Evolutionary conservation across 2,113 vertebrate species (phyloP).

Genomic region (Cacatua alba): DNA sequence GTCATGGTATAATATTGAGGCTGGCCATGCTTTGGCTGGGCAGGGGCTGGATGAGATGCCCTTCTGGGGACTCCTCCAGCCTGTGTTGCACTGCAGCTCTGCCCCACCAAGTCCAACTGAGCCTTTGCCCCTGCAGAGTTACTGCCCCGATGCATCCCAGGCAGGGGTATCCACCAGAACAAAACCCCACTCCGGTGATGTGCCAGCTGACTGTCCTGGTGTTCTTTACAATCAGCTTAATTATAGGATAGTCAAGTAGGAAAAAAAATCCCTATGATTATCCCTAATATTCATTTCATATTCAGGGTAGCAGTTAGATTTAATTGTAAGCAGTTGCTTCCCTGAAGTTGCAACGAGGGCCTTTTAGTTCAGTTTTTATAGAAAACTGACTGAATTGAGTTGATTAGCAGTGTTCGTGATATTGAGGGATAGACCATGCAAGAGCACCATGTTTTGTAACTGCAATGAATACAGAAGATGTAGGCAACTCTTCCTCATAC

Average conservation of each 20-base stretch:
- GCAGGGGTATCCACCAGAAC: background rate
- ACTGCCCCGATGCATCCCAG: background rate
- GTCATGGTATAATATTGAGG: background rate
- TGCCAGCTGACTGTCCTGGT: slow-evolving; percentile 23
- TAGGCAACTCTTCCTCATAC: background rate
- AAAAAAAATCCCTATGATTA: slow-evolving; percentile 64
- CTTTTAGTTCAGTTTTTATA: slow-evolving; percentile 64
- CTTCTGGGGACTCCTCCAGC: background rate
- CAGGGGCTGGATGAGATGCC: background rate
- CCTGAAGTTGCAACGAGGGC: slow-evolving; percentile 65
- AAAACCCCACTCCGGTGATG: slow-evolving; percentile 21
- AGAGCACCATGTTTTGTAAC: slow-evolving; percentile 30
- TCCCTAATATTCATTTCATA: slow-evolving; percentile 67
- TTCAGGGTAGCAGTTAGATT: slow-evolving; percentile 65
- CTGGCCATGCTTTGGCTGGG: background rate
- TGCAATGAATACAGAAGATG: slow-evolving; percentile 45
- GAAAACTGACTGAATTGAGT: slow-evolving; percentile 61
- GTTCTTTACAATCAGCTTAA: slow-evolving; percentile 69
- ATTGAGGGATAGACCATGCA: background rate
- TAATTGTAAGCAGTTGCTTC: slow-evolving; percentile 69
- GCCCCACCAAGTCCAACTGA: background rate
- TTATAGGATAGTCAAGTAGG: slow-evolving; percentile 61
- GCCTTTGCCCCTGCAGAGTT: background rate
- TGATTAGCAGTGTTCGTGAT: slow-evolving; percentile 69
- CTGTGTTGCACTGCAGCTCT: background rate